These are phyloP conservation scores for Varanus salvator DNA, from an alignment of 2,113 vertebrate genomes.

Conservation along the genomic window DNA sequence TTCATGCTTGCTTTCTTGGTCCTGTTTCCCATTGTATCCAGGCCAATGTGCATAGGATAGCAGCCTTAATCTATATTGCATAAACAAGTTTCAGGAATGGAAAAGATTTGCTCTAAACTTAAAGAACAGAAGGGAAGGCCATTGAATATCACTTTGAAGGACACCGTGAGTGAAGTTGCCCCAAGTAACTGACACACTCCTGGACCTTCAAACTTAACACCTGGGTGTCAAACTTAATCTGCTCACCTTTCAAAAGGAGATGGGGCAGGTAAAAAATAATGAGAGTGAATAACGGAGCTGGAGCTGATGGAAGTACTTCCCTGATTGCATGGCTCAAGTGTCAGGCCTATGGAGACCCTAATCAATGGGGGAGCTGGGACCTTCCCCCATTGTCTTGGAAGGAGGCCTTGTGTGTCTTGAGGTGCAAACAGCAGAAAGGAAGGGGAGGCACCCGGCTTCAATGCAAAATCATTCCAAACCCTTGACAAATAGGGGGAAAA, in stretches of 20 bases:
- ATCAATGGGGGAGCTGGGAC: not conserved
- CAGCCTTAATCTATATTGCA: not conserved
- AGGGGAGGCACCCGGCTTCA: not conserved
- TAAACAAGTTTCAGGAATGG: not conserved
- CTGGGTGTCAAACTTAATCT: constrained; percentile 18
- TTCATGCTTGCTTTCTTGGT: not conserved
- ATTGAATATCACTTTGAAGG: not conserved
- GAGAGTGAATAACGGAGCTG: not conserved
- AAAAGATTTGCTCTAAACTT: not conserved
- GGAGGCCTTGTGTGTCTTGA: not conserved
- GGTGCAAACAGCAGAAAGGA: not conserved
- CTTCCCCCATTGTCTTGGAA: not conserved
- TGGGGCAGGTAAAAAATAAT: not conserved
- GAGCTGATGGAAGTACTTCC: not conserved
- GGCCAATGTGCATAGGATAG: not conserved
- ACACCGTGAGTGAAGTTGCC: not conserved
- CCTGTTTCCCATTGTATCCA: not conserved
- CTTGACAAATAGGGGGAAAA: not conserved
- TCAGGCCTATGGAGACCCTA: constrained; percentile 19
- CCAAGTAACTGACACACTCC: not conserved
- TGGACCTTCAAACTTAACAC: not conserved
- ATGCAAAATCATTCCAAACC: not conserved
- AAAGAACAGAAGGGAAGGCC: not conserved
- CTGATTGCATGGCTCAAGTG: constrained; percentile 24
- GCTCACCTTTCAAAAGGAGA: not conserved